Percentiles rank a stretch among this genome's conserved stretches.
These are phyloP conservation scores for Eurosta solidaginis DNA, from an alignment of 1,140 invertebrate species.

Conservation along the genomic window DNA sequence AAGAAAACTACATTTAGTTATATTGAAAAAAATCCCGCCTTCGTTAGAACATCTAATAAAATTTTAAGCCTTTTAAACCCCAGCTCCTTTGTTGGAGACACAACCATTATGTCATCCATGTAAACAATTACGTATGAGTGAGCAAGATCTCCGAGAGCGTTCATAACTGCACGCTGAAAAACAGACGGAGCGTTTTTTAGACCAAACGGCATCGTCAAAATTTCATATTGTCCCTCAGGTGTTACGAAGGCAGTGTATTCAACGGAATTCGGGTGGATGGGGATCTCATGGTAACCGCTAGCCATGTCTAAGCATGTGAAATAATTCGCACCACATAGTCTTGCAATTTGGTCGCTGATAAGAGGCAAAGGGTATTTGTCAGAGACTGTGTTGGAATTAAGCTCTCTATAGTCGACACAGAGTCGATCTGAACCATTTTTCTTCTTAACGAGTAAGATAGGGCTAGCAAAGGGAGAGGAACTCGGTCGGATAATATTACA, in stretches of 20 bases:
- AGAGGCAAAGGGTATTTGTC: conserved; percentile 59
- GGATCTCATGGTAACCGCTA: conserved; percentile 45
- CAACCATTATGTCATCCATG: no score
- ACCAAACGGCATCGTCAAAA: no score
- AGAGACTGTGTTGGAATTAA: conserved; percentile 60
- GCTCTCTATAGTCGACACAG: no score
- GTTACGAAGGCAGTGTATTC: conserved; percentile 43
- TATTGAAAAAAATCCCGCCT: neutral
- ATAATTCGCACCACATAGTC: conserved; percentile 45
- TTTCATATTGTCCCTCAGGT: no score
- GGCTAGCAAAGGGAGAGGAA: conserved; percentile 57
- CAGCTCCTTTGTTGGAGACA: neutral
- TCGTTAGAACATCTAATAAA: neutral
- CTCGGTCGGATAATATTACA: conserved; percentile 42
- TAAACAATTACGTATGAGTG: no score
- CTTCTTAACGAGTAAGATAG: conserved; percentile 54
- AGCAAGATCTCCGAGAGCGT: neutral
- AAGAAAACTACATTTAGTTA: neutral
- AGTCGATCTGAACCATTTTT: no score
- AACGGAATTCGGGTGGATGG: conserved; percentile 35
- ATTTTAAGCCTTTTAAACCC: neutral
- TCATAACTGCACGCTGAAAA: no score
- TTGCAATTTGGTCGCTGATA: conserved; percentile 58
- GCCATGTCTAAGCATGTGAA: no score
- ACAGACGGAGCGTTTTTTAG: no score